Conservation (phyloP, 2,113 vertebrate species). For the Epinephelus fuscoguttatus region DNA sequence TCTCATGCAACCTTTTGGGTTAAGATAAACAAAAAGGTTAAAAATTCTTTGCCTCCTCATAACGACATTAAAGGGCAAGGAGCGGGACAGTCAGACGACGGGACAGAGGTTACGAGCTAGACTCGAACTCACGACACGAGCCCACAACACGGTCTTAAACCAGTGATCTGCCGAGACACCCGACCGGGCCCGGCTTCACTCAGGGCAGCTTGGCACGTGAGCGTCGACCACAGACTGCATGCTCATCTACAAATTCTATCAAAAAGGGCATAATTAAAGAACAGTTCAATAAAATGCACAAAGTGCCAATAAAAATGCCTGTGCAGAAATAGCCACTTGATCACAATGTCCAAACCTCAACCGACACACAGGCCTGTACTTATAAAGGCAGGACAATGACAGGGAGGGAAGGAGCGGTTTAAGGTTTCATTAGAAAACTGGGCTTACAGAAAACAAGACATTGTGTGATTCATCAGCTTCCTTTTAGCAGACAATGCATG, state of each 20-base stretch:
- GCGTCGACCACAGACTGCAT: conserved; percentile 33
- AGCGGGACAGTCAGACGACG: conserved; percentile 22
- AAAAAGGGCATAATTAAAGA: conserved; percentile 65
- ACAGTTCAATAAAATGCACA: conserved; percentile 57
- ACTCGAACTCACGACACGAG: conserved; percentile 27
- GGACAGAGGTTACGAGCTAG: conserved; percentile 19
- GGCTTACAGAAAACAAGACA: not conserved
- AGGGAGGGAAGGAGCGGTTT: conserved; percentile 45
- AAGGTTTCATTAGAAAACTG: conserved; percentile 49
- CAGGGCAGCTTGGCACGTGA: conserved; percentile 3
- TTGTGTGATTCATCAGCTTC: not conserved
- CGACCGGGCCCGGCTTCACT: not conserved
- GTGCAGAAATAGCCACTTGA: conserved; percentile 67
- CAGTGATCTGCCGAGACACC: conserved; percentile 1
- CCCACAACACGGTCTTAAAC: conserved; percentile 11
- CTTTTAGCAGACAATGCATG: conserved; percentile 1
- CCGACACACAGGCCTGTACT: conserved; percentile 32
- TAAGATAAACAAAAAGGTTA: conserved; percentile 3
- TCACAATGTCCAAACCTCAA: conserved; percentile 61
- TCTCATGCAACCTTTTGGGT: conserved; percentile 24
- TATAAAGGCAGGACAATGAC: conserved; percentile 65
- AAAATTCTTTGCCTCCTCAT: not conserved
- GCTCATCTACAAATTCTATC: conserved; percentile 44
- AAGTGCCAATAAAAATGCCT: conserved; percentile 56
- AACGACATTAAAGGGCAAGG: conserved; percentile 10